Percentiles rank a stretch among this genome's conserved stretches.
Evolutionary conservation across 2,113 vertebrate genomes (phyloP).

Genomic region (Plecotus auritus): DNA sequence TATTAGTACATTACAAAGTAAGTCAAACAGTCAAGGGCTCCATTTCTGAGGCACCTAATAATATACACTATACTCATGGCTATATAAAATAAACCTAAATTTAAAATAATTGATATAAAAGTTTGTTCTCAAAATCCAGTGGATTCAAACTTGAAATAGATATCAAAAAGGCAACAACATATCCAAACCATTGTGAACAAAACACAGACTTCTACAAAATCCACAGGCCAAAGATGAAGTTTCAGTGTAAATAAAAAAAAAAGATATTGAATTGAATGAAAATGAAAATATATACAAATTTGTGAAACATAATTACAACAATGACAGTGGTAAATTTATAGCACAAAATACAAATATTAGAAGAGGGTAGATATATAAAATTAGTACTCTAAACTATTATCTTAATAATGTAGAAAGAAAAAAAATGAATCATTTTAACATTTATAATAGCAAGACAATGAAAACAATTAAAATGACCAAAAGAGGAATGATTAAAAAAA

Average conservation of each 20-base stretch:
- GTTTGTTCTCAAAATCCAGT: background rate
- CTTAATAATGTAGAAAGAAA: too few relatives aligned
- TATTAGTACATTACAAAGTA: background rate
- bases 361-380: background rate
- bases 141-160: background rate
- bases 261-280: background rate
- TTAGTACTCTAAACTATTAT: too few relatives aligned
- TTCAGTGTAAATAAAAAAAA: background rate
- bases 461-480: background rate
- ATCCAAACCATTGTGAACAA: background rate
- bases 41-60: background rate
- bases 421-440: too few relatives aligned
- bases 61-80: background rate
- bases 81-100: background rate
- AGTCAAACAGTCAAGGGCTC: background rate
- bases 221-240: background rate
- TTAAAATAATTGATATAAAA: background rate
- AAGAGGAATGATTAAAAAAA: background rate
- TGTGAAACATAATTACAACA: background rate
- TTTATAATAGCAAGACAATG: too few relatives aligned
- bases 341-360: background rate
- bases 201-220: background rate
- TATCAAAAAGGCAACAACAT: background rate
- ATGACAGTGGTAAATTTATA: background rate
- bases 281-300: background rate